Evolutionary conservation across 1,140 invertebrate genomes (phyloP).

Genomic region (Drosophila pectinifera): DNA sequence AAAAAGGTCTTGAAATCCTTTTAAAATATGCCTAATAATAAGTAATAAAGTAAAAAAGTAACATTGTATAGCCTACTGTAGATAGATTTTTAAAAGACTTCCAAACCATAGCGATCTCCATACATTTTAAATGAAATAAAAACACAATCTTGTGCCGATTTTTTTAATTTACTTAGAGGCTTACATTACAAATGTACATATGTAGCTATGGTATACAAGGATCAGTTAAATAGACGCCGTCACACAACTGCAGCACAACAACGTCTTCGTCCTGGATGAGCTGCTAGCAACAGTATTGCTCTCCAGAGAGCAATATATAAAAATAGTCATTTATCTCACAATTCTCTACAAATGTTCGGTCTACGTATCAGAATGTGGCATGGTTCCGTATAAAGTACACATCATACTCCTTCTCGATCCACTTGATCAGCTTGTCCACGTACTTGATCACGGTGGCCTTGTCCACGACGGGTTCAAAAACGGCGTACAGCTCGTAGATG

Average conservation of each 20-base stretch:
- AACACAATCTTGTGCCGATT: not conserved
- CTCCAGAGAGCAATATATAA: conserved; percentile 42
- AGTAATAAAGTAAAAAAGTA: not conserved
- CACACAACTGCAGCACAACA: conserved; percentile 46
- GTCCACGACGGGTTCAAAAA: conserved; percentile 95
- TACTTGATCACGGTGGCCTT: conserved; percentile 93
- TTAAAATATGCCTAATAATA: not conserved
- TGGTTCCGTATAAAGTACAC: conserved; percentile 96
- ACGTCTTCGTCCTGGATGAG: conserved; percentile 12
- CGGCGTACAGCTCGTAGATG: conserved; percentile 96
- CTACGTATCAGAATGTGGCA: conserved; percentile 90
- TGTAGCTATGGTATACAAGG: conserved; percentile 59
- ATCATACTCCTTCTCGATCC: conserved; percentile 97
- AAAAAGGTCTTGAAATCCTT: not conserved
- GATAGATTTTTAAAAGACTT: too few relatives aligned
- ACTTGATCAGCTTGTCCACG: conserved; percentile 95
- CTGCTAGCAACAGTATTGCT: conserved; percentile 11
- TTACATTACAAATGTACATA: conserved; percentile 75
- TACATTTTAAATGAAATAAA: not conserved
- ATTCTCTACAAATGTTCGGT: conserved; percentile 40
- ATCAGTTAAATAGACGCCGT: conserved; percentile 44
- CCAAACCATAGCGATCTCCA: too few relatives aligned
- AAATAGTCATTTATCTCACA: conserved; percentile 60
- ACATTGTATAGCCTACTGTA: too few relatives aligned
- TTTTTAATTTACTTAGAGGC: conserved; percentile 49